Evolutionary conservation across 2,113 vertebrate genomes (phyloP).

Genomic region (Apeltes quadracus): DNA sequence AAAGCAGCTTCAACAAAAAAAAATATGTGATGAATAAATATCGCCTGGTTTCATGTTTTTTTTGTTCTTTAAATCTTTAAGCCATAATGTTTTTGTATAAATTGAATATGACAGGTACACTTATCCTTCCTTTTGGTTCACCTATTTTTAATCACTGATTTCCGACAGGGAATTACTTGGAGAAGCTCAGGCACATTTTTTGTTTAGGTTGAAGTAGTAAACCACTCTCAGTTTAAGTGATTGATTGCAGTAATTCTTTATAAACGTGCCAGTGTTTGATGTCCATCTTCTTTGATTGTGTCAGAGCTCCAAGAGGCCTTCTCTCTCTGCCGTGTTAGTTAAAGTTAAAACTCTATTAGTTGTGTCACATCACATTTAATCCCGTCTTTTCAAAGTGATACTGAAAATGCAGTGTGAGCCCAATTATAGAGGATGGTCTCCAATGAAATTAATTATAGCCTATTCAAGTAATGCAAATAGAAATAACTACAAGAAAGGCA

Average conservation of each 20-base stretch:
- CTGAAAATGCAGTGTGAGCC: background rate
- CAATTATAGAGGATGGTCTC: background rate
- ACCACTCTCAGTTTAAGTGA: slow-evolving; percentile 3
- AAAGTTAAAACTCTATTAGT: background rate
- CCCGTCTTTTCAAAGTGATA: slow-evolving; percentile 1
- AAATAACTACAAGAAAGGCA: no score
- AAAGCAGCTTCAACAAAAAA: no score
- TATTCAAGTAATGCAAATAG: no score
- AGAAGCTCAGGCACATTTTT: background rate
- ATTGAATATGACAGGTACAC: no score
- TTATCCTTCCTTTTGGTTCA: no score
- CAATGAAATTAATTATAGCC: background rate
- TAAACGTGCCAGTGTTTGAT: background rate
- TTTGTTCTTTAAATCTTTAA: no score
- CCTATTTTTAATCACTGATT: background rate
- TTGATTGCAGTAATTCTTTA: background rate
- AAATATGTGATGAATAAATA: no score
- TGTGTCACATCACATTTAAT: slow-evolving; percentile 4
- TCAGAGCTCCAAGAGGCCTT: background rate
- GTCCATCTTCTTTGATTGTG: background rate
- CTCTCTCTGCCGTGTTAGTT: background rate
- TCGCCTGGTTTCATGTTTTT: no score
- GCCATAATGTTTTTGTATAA: no score
- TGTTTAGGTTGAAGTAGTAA: background rate
- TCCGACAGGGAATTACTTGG: slow-evolving; percentile 19